Evolutionary conservation across 2,797 vertebrate species (phyloP).

Genomic region (Gallinago nigripennis): DNA sequence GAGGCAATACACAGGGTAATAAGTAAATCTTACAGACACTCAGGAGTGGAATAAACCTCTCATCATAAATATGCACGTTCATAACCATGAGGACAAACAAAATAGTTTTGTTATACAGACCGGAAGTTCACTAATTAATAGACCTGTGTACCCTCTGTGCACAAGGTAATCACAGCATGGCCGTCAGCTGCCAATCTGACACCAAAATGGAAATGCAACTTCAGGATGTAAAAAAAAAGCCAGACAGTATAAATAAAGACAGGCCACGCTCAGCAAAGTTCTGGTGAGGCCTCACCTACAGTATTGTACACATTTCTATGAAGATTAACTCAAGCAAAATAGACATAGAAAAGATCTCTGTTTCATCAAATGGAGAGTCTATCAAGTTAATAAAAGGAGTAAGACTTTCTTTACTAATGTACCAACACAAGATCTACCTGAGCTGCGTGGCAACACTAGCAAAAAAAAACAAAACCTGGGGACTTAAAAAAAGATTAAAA

Average conservation of each 20-base stretch:
- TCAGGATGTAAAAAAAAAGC: not conserved
- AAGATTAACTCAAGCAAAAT: not conserved
- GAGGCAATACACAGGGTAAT: not conserved
- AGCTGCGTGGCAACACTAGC: not conserved
- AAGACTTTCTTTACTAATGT: not conserved
- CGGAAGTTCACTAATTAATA: not conserved
- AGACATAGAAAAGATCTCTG: not conserved
- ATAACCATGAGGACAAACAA: not conserved
- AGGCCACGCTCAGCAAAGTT: not conserved
- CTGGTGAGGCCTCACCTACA: not conserved
- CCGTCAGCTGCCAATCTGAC: not conserved
- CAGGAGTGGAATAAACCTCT: not conserved
- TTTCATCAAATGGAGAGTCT: not conserved
- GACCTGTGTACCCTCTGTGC: not conserved
- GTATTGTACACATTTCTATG: not conserved
- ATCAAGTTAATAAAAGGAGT: not conserved
- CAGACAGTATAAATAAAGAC: not conserved
- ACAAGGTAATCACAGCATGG: not conserved
- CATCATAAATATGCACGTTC: not conserved
- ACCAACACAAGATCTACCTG: not conserved
- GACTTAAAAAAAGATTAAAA: not conserved
- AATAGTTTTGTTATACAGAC: not conserved
- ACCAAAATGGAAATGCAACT: not conserved
- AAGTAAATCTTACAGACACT: not conserved
- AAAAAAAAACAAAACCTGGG: not conserved